These are phyloP conservation scores for Cheilosia soror DNA, from an alignment of 2,888 invertebrate genomes.

Conservation along the genomic window DNA sequence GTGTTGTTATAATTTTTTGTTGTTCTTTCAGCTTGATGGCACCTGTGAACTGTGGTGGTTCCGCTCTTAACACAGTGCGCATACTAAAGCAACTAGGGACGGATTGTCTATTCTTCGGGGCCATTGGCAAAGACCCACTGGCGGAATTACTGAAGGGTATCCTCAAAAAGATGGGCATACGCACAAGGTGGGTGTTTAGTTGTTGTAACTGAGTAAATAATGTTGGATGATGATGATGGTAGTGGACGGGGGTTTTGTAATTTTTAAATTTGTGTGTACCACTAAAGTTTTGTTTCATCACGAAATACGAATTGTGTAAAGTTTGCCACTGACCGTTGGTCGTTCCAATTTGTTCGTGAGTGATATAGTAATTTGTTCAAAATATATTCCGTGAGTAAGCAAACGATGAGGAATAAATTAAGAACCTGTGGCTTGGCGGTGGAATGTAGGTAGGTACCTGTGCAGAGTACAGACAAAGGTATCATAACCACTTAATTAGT, in stretches of 20 bases:
- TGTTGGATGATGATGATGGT: conserved; percentile 18
- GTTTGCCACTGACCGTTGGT: conserved; percentile 6
- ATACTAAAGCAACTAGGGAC: conserved; percentile 82
- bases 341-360: neutral
- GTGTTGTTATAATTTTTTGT: conserved; percentile 35
- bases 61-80: conserved; percentile 84
- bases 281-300: conserved; percentile 10
- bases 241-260: conserved; percentile 38
- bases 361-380: neutral
- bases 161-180: conserved; percentile 83
- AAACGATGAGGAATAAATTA: no score
- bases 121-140: conserved; percentile 84
- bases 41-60: conserved; percentile 82
- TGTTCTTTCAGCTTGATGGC: conserved; percentile 67
- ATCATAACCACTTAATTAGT: no score
- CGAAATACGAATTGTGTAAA: conserved; percentile 62
- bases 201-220: conserved; percentile 18
- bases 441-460: no score
- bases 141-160: conserved; percentile 83
- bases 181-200: conserved; percentile 80
- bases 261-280: conserved; percentile 35
- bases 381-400: neutral
- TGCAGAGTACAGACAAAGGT: no score
- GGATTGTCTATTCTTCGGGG: conserved; percentile 85
- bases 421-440: no score